Evolutionary conservation across 92 coral and sea anemone species (phyloP).

Genomic region (Plumapathes pennacea): DNA sequence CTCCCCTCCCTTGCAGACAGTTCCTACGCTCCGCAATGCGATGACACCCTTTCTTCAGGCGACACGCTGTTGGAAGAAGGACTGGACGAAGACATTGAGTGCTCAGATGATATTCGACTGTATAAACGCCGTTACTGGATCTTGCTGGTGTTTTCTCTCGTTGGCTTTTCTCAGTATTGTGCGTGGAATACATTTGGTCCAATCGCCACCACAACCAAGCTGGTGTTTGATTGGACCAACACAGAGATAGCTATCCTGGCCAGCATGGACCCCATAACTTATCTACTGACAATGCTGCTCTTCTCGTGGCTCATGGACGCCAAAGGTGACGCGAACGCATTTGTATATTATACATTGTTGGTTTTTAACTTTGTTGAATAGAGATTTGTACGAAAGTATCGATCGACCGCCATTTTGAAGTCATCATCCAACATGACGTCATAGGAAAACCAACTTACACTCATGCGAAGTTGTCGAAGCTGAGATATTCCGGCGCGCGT

Average conservation of each 20-base stretch:
- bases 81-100: too few species aligned
- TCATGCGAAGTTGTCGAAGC: too few species aligned
- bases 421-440: too few species aligned
- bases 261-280: conserved; percentile 95
- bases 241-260: conserved; percentile 93
- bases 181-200: conserved; percentile 98
- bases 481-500: too few species aligned
- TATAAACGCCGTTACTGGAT: conserved; percentile 96
- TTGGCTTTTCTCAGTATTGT: conserved; percentile 82
- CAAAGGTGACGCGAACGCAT: conserved; percentile 85
- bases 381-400: too few species aligned
- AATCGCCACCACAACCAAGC: conserved; percentile 89
- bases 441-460: too few species aligned
- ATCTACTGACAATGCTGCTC: conserved; percentile 78
- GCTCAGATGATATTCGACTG: too few species aligned
- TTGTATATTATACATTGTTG: too few species aligned
- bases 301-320: conserved; percentile 99
- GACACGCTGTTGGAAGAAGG: too few species aligned
- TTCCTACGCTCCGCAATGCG: conserved; percentile 10
- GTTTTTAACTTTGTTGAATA: too few species aligned
- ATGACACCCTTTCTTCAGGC: conserved; percentile 4
- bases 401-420: too few species aligned
- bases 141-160: conserved; percentile 73
- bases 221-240: conserved; percentile 91
- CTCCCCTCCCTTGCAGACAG: too few species aligned